Evolutionary conservation across 2,797 vertebrate genomes (phyloP).

Genomic region (Coilia nasus): DNA sequence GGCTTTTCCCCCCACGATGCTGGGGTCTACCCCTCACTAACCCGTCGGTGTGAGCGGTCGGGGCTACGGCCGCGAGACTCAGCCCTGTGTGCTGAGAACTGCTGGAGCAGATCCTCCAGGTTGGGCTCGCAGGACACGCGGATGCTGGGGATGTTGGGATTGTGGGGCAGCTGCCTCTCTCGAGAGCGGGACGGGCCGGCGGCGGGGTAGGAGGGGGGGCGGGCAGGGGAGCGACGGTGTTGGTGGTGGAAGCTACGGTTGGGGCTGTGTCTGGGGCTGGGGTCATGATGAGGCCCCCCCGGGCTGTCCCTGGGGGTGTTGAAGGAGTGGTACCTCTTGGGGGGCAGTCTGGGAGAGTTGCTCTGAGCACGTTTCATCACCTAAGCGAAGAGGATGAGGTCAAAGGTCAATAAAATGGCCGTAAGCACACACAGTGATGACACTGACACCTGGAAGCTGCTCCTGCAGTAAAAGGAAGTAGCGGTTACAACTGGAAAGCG

Average conservation of each 20-base stretch:
- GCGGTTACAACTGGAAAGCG: background rate
- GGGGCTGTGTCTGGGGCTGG: conserved; percentile 61
- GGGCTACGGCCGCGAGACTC: conserved; percentile 60
- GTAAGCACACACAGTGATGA: conserved; percentile 23
- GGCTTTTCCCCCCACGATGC: background rate
- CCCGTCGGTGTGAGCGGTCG: conserved; percentile 54
- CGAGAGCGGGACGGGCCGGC: conserved; percentile 64
- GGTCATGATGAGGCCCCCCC: conserved; percentile 62
- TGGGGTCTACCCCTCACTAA: conserved; percentile 59
- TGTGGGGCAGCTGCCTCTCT: conserved; percentile 42
- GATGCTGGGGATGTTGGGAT: conserved; percentile 63
- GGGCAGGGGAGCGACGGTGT: conserved; percentile 40
- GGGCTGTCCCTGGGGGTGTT: conserved; percentile 61
- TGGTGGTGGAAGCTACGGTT: conserved; percentile 62
- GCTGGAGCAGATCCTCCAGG: conserved; percentile 7
- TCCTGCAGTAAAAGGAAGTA: background rate
- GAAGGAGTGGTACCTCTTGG: conserved; percentile 75
- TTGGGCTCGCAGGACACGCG: conserved; percentile 68
- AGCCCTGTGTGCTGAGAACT: conserved; percentile 27
- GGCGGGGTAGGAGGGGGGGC: conserved; percentile 71
- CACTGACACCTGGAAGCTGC: background rate
- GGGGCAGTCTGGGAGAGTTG: conserved; percentile 77
- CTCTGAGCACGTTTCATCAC: conserved; percentile 79
- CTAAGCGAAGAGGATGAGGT: conserved; percentile 66
- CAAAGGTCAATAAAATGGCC: background rate